Evolutionary conservation across 1,140 invertebrate species (phyloP).

Genomic region (Microplitis mediator): DNA sequence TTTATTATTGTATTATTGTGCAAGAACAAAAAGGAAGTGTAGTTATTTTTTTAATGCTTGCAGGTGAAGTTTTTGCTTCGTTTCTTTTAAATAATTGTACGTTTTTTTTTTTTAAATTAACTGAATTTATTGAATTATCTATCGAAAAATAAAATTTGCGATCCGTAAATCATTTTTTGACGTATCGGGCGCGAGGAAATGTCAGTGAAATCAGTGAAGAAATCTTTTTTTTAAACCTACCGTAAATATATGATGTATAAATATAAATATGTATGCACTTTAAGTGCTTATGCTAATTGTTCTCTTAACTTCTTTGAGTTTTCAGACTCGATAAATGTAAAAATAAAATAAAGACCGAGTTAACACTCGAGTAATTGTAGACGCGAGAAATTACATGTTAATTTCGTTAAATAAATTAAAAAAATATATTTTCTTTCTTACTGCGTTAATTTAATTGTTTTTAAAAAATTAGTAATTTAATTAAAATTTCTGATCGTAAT

Average conservation of each 20-base stretch:
- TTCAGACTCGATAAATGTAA: too few relatives aligned
- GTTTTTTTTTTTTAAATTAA: too few relatives aligned
- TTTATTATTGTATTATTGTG: slow-evolving; percentile 9
- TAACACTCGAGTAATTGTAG: slow-evolving; percentile 9
- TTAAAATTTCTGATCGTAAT: background rate
- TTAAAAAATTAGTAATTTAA: background rate
- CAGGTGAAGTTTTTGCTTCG: too few relatives aligned
- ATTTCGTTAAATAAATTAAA: background rate
- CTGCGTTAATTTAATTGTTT: too few relatives aligned
- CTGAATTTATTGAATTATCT: too few relatives aligned
- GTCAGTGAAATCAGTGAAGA: background rate
- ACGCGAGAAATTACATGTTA: background rate
- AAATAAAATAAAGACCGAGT: background rate
- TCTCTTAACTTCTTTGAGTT: background rate
- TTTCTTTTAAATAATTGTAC: too few relatives aligned
- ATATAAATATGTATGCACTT: slow-evolving; percentile 12
- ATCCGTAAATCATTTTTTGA: background rate
- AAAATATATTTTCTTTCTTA: too few relatives aligned
- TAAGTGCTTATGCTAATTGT: slow-evolving; percentile 13
- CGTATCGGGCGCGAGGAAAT: background rate
- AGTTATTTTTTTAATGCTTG: background rate
- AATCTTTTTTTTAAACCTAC: background rate
- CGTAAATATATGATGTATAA: background rate
- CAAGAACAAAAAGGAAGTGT: slow-evolving; percentile 12
- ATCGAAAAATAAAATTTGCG: too few relatives aligned